Conservation (phyloP, 2,888 invertebrate genomes). For the Odiellus spinosus region DNA sequence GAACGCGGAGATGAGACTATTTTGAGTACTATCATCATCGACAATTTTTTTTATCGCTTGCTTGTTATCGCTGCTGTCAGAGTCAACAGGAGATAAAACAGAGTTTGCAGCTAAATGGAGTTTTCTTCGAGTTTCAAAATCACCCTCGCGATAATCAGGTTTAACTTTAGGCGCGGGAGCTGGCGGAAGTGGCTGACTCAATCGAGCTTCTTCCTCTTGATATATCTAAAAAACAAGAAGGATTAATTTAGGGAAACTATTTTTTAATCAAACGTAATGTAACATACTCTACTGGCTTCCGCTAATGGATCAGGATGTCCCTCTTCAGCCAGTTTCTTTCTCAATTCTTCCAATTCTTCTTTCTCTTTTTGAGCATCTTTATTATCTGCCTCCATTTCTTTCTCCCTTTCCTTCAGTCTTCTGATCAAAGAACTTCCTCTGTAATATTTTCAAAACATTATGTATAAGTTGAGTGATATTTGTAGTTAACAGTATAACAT, state of each 20-base stretch:
- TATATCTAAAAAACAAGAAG: constrained; percentile 1
- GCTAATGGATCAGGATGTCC: constrained; percentile 36
- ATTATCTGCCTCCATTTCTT: constrained; percentile 81
- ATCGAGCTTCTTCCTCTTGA: constrained; percentile 11
- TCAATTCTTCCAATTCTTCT: constrained; percentile 70
- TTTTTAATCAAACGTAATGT: too few species aligned
- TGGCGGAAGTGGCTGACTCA: constrained; percentile 9
- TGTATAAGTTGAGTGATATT: neutral
- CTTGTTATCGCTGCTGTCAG: neutral
- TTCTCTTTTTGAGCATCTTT: constrained; percentile 77
- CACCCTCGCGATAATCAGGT: constrained; percentile 10
- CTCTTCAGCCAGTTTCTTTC: constrained; percentile 45
- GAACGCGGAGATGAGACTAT: constrained; percentile 19
- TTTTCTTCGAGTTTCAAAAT: constrained; percentile 9
- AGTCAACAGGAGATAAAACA: neutral
- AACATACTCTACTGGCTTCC: constrained; percentile 24
- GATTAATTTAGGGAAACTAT: too few species aligned
- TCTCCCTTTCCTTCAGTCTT: constrained; percentile 75
- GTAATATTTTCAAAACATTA: too few species aligned
- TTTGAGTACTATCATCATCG: constrained; percentile 18
- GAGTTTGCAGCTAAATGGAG: constrained; percentile 2
- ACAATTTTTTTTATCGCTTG: constrained; percentile 9
- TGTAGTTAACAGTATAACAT: constrained; percentile 3
- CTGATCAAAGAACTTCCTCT: constrained; percentile 74
- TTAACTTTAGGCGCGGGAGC: constrained; percentile 3